These are phyloP conservation scores for Melanogrammus aeglefinus DNA, from an alignment of 2,797 vertebrate genomes.

Conservation along the genomic window DNA sequence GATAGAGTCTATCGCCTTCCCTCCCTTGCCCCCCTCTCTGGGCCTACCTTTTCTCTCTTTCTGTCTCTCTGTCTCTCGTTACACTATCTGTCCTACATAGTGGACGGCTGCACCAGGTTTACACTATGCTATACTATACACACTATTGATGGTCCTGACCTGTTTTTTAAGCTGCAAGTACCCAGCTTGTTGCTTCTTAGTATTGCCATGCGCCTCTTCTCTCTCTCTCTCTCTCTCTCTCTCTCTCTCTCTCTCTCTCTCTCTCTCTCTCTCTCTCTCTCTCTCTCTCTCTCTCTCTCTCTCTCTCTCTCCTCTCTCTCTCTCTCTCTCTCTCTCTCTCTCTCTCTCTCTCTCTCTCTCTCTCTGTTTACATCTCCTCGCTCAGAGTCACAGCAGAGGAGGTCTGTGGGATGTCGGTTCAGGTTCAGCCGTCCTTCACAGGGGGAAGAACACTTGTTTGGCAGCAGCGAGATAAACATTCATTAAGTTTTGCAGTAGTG, in stretches of 20 bases:
- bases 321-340: not conserved
- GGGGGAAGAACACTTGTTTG: too few relatives aligned
- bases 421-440: too few relatives aligned
- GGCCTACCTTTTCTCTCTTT: too few relatives aligned
- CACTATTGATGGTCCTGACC: constrained; percentile 44
- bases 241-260: not conserved
- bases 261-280: constrained; percentile 9
- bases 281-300: not conserved
- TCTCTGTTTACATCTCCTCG: not conserved
- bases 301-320: not conserved
- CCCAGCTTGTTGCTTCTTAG: constrained; percentile 17
- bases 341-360: not conserved
- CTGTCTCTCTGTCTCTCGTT: not conserved
- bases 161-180: constrained; percentile 38
- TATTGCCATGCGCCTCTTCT: not conserved
- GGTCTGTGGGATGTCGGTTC: too few relatives aligned
- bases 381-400: too few relatives aligned
- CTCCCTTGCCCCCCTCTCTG: too few relatives aligned
- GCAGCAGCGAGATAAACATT: too few relatives aligned
- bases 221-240: not conserved
- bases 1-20: too few relatives aligned
- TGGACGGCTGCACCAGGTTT: not conserved
- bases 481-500: too few relatives aligned
- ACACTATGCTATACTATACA: not conserved
- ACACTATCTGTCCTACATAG: not conserved